Evolutionary conservation across 2,888 invertebrate genomes (phyloP).

Genomic region (Notodonta ziczac): DNA sequence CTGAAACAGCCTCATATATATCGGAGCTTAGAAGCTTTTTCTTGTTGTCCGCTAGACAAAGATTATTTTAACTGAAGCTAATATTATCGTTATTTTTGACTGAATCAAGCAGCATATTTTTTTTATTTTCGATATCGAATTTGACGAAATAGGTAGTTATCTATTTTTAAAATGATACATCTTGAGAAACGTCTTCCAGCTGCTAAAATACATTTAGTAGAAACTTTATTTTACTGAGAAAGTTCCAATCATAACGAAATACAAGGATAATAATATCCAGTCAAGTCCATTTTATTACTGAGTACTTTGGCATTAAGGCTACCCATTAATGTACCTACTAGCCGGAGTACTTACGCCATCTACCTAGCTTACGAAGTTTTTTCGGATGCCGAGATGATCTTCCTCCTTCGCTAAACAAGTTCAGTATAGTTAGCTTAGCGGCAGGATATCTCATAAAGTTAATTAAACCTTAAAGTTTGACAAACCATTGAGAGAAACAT

Average conservation of each 20-base stretch:
- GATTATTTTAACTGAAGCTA: too few relatives aligned
- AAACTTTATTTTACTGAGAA: neutral
- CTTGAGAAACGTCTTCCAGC: too few relatives aligned
- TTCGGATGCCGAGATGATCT: constrained; percentile 23
- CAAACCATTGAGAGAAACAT: constrained; percentile 16
- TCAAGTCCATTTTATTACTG: neutral
- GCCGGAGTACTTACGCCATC: neutral
- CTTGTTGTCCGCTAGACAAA: neutral
- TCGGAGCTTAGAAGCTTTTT: neutral
- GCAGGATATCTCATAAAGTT: constrained; percentile 20
- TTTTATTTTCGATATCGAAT: too few relatives aligned
- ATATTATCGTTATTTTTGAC: too few relatives aligned
- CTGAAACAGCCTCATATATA: neutral
- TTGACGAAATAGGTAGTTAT: too few relatives aligned
- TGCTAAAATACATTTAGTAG: too few relatives aligned
- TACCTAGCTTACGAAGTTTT: constrained; percentile 11
- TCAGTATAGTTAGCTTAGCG: constrained; percentile 24
- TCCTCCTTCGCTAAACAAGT: constrained; percentile 26
- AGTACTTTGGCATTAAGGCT: neutral
- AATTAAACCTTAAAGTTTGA: constrained; percentile 23
- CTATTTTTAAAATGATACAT: too few relatives aligned
- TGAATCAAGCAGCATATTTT: too few relatives aligned
- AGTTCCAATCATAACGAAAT: neutral
- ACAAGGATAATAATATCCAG: neutral
- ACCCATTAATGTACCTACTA: neutral